phyloP scores from a whole-genome alignment of 1,140 invertebrate species.

The Drosophila kurseongensis region DNA sequence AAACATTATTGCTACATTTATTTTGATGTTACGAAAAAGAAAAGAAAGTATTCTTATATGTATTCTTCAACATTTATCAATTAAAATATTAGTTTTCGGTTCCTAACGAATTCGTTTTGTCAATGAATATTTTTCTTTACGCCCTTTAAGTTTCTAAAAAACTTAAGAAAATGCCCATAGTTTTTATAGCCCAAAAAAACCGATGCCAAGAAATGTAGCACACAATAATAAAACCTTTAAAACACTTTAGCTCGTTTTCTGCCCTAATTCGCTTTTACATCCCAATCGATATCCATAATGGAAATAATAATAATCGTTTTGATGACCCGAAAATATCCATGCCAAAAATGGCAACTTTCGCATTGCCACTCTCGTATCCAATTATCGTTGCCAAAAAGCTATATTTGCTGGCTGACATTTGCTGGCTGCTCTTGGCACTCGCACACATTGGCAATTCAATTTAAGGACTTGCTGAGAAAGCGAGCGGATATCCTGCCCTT shows the following conservation, averaged over 20 bases:
- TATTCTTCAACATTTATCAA: too few species aligned
- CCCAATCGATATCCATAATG: conserved; percentile 22
- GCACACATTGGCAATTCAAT: conserved; percentile 43
- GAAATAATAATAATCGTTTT: conserved; percentile 35
- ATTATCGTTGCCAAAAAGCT: conserved; percentile 51
- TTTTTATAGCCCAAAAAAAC: background rate
- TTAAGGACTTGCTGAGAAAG: conserved; percentile 52
- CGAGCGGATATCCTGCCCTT: background rate
- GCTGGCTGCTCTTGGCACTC: conserved; percentile 28
- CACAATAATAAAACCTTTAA: background rate
- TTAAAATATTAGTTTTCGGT: too few species aligned
- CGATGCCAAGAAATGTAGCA: background rate
- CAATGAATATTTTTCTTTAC: too few species aligned
- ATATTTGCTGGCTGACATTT: conserved; percentile 31
- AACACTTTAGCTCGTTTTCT: background rate
- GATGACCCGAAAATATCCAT: conserved; percentile 40
- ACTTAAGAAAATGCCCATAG: background rate
- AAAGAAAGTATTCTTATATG: background rate
- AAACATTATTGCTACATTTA: background rate
- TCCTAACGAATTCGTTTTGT: too few species aligned
- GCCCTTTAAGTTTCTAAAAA: background rate
- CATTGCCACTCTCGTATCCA: conserved; percentile 46
- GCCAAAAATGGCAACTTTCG: conserved; percentile 44
- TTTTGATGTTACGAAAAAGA: background rate
- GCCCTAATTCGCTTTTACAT: conserved; percentile 24